Evolutionary conservation across 2,888 invertebrate genomes (phyloP).

Genomic region (Hyppa rectilinea): DNA sequence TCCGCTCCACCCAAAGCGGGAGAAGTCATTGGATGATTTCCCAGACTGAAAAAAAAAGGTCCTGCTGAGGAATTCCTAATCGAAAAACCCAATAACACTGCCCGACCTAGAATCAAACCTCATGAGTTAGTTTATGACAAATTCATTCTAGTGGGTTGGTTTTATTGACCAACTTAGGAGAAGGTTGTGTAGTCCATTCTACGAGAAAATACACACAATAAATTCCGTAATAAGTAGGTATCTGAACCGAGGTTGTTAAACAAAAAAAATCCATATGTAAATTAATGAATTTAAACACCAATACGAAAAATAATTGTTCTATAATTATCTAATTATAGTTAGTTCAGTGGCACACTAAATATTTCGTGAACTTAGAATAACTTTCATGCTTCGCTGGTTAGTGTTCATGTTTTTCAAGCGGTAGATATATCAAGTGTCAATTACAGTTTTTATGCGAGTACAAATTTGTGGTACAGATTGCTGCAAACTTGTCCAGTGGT

Average conservation of each 20-base stretch:
- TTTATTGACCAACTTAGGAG: neutral
- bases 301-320: slow-evolving; percentile 55
- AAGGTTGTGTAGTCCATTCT: neutral
- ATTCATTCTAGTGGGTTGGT: no score
- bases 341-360: slow-evolving; percentile 52
- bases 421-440: no score
- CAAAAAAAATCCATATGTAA: slow-evolving; percentile 58
- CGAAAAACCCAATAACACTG: no score
- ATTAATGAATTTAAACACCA: slow-evolving; percentile 42
- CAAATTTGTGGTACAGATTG: no score
- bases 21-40: no score
- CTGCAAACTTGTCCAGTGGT: no score
- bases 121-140: no score
- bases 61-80: no score
- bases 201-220: neutral
- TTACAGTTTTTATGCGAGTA: no score
- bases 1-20: no score
- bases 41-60: no score
- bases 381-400: slow-evolving; percentile 53
- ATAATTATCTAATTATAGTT: slow-evolving; percentile 60
- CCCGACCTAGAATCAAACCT: no score
- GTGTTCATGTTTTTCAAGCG: slow-evolving; percentile 44
- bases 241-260: slow-evolving; percentile 40
- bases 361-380: slow-evolving; percentile 62
- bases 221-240: slow-evolving; percentile 14